Conservation (phyloP, 2,888 invertebrate species). For the Agrochola lychnidis region DNA sequence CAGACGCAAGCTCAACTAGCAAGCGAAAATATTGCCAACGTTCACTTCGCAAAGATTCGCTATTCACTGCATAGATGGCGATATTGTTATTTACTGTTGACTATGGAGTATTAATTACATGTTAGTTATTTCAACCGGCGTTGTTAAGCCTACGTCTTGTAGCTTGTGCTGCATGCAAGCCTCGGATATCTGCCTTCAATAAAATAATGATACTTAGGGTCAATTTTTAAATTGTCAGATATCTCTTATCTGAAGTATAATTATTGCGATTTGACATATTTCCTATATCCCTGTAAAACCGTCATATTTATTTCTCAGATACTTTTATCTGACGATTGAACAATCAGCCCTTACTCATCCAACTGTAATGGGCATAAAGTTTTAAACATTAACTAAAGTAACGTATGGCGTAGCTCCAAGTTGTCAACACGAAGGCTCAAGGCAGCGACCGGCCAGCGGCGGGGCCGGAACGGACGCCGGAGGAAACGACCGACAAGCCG, state of each 20-base stretch:
- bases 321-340: not conserved
- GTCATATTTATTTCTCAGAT: not conserved
- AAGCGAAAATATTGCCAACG: constrained; percentile 48
- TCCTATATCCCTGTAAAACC: too few relatives aligned
- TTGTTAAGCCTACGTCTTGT: not conserved
- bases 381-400: constrained; percentile 27
- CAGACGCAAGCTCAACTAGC: constrained; percentile 1
- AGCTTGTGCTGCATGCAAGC: constrained; percentile 1
- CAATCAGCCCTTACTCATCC: not conserved
- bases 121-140: not conserved
- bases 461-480: constrained; percentile 55
- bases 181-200: not conserved
- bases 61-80: constrained; percentile 56
- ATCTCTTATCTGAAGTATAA: not conserved
- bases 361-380: constrained; percentile 9
- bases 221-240: not conserved
- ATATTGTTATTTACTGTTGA: constrained; percentile 4
- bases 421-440: constrained; percentile 47
- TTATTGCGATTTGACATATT: not conserved
- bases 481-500: constrained; percentile 75
- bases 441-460: constrained; percentile 30
- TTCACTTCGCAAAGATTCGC: constrained; percentile 40
- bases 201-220: not conserved
- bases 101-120: not conserved
- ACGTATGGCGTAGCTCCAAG: constrained; percentile 30